Evolutionary conservation across 2,888 invertebrate species (phyloP).

Genomic region (Pycnomerus fuliginosus): DNA sequence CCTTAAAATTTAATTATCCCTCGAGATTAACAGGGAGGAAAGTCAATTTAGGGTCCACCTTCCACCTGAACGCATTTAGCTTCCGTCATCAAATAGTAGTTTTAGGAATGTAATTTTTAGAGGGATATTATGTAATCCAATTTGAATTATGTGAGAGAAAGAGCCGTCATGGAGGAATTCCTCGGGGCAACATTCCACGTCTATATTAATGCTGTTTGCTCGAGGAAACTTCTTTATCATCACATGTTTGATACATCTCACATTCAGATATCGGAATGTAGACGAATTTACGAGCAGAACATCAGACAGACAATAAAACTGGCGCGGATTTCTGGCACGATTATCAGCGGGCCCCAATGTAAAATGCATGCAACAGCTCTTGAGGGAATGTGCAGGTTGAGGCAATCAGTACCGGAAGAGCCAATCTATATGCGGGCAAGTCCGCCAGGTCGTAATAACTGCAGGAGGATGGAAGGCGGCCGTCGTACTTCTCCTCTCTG

Average conservation of each 20-base stretch:
- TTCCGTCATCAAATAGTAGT: no score
- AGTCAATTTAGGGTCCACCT: slow-evolving; percentile 22
- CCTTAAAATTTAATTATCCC: slow-evolving; percentile 21
- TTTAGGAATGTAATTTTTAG: no score
- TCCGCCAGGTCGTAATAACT: slow-evolving; percentile 38
- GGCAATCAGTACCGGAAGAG: slow-evolving; percentile 37
- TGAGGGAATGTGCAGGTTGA: slow-evolving; percentile 31
- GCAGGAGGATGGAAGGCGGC: slow-evolving; percentile 32
- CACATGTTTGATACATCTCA: no score
- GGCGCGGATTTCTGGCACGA: no score
- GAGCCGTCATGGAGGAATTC: slow-evolving; percentile 24
- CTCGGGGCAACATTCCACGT: slow-evolving; percentile 31
- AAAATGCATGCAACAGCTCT: slow-evolving; percentile 27
- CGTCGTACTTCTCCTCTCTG: slow-evolving; percentile 33
- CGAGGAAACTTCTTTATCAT: slow-evolving; percentile 35
- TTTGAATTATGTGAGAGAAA: slow-evolving; percentile 14
- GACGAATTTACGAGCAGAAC: no score
- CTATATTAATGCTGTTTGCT: slow-evolving; percentile 34
- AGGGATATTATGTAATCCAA: slow-evolving; percentile 3
- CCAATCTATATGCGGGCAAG: slow-evolving; percentile 40
- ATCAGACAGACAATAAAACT: no score
- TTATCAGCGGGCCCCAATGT: slow-evolving; percentile 11
- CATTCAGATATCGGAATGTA: slow-evolving; percentile 17
- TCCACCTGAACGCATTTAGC: slow-evolving; percentile 24
- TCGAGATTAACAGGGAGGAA: slow-evolving; percentile 22